Conservation (phyloP, 2,113 vertebrate species). For the Emydura subglobosa region DNA sequence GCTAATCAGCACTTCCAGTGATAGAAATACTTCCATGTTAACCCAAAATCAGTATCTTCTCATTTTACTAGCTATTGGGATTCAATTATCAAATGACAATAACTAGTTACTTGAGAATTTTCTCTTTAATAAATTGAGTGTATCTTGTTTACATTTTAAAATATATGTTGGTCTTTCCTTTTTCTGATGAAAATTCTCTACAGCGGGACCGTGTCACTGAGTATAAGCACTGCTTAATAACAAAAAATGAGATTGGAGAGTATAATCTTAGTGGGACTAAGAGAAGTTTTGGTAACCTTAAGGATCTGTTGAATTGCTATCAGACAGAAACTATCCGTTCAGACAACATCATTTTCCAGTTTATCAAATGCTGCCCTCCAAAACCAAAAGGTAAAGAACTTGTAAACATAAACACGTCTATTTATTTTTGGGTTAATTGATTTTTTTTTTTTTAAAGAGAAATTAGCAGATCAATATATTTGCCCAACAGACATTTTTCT, state of each 20-base stretch:
- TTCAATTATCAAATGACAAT: neutral
- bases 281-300: slow-evolving; percentile 89
- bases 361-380: slow-evolving; percentile 93
- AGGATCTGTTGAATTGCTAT: slow-evolving; percentile 94
- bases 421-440: neutral
- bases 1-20: neutral
- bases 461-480: neutral
- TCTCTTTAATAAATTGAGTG: neutral
- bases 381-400: slow-evolving; percentile 87
- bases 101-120: neutral
- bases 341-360: slow-evolving; percentile 95
- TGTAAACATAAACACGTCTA: neutral
- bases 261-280: slow-evolving; percentile 92
- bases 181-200: slow-evolving; percentile 49
- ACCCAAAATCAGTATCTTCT: neutral
- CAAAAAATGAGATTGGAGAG: slow-evolving; percentile 87
- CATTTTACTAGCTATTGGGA: slow-evolving; percentile 7
- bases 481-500: neutral
- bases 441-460: slow-evolving; percentile 8
- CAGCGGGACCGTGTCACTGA: slow-evolving; percentile 86
- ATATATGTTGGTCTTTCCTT: slow-evolving; percentile 31
- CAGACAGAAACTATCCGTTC: slow-evolving; percentile 97
- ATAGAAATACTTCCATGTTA: neutral
- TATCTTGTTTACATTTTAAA: slow-evolving; percentile 17
- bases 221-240: slow-evolving; percentile 95